Conservation (phyloP, 2,113 vertebrate genomes). For the Spilogale gracilis region DNA sequence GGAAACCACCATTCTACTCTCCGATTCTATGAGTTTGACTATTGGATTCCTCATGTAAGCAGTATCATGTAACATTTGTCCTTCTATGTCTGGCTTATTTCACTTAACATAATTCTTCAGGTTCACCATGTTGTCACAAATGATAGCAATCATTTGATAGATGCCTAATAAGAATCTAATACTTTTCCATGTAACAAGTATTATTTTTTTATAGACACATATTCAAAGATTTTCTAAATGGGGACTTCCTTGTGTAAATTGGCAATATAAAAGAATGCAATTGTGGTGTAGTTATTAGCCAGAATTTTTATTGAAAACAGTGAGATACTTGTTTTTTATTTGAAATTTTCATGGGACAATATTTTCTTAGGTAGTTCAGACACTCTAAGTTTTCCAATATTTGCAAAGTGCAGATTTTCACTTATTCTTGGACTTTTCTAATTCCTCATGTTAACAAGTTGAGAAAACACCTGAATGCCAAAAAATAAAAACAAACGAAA, state of each 20-base stretch:
- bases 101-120: neutral
- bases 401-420: constrained; percentile 45
- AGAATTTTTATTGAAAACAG: constrained; percentile 61
- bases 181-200: neutral
- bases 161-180: neutral
- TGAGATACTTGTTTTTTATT: constrained; percentile 20
- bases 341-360: constrained; percentile 28
- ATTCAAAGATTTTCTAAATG: constrained; percentile 33
- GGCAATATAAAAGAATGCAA: neutral
- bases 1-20: neutral
- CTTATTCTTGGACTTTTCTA: constrained; percentile 29
- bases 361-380: constrained; percentile 51
- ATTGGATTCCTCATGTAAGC: neutral
- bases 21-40: neutral
- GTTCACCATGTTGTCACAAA: neutral
- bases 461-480: neutral
- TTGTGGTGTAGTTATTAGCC: constrained; percentile 13
- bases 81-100: neutral
- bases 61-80: neutral
- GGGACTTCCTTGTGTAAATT: neutral
- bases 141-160: neutral
- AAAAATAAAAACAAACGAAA: constrained; percentile 4
- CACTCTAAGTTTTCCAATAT: constrained; percentile 3
- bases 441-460: neutral
- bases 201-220: constrained; percentile 48